phyloP scores from a whole-genome alignment of 1,140 invertebrate genomes.

The Lepidostoma basale region DNA sequence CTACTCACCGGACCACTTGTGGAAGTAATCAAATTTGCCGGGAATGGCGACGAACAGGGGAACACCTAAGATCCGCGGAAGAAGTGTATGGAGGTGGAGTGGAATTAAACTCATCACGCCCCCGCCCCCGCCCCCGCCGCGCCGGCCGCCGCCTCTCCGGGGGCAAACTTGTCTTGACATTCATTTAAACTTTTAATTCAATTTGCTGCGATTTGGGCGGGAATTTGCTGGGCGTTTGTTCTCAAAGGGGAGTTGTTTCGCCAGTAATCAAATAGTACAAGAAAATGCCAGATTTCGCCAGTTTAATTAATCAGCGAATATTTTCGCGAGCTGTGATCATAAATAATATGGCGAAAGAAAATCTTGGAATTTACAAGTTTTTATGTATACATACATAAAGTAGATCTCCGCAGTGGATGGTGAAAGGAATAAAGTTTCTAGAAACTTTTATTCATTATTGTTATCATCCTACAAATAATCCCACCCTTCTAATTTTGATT shows the following conservation, averaged over 20 bases:
- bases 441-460: too few relatives aligned
- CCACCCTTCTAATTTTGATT: too few relatives aligned
- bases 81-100: slow-evolving; percentile 1
- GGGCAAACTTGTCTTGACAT: slow-evolving; percentile 30
- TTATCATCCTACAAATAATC: too few relatives aligned
- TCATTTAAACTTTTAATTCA: slow-evolving; percentile 44
- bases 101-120: slow-evolving; percentile 32
- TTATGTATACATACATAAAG: too few relatives aligned
- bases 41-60: neutral
- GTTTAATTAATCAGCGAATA: slow-evolving; percentile 5
- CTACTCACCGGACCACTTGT: too few relatives aligned
- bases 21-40: slow-evolving; percentile 1
- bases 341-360: too few relatives aligned
- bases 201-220: slow-evolving; percentile 36
- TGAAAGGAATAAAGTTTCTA: too few relatives aligned
- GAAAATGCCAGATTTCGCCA: slow-evolving; percentile 7
- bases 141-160: neutral
- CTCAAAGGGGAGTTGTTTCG: slow-evolving; percentile 5
- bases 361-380: too few relatives aligned
- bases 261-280: slow-evolving; percentile 20
- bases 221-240: slow-evolving; percentile 26
- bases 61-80: neutral
- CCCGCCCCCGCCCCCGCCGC: neutral
- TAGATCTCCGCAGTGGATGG: too few relatives aligned
- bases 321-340: neutral